Base-by-base conservation (phyloP, 2,888 invertebrate species). In the Ormyrus pomaceus region DNA sequence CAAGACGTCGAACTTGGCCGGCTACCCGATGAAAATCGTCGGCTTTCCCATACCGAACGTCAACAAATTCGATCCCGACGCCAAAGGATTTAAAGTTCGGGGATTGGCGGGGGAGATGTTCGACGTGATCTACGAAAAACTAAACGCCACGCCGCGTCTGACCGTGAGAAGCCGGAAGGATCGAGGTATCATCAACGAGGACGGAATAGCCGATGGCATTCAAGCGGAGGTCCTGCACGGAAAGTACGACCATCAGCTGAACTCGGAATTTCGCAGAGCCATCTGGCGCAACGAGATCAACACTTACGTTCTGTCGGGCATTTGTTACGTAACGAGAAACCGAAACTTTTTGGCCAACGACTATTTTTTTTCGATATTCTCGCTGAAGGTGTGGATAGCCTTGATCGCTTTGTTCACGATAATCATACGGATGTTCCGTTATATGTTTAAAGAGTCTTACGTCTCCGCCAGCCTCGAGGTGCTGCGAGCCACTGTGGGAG, bases 261-360 rank as follows among this genome's bases (percentile, higher is more conserved):
- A 76, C 19, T 51, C 46, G 34, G 76, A 76, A 45, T 19, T 66
- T 1, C 58, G 50, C 10, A 10, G 75, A 5, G 51, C 34, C 8
- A 45, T 76, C 5, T 61, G 62, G 69, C 59, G 13, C 11, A 76
- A 76, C 19, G 69, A 68, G 50, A 8, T 66, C 8, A 74, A 74
- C 19, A 8, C 50, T 6, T n/a, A 51, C 8, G 5, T 74, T 6
- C 2, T 2, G 5, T 75, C 75, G 9, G 75, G 75, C 10, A 59
- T 75, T 0, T 75, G 75, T 48, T 75, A 68, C 53, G 66, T 45
- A 1, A 48, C 6, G 6, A 34, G 9, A 10, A 59, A 48, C n/a
- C 45, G 58, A 19, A 13, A 34, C 11, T n/a, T 75, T 34, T 13
- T 8, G 34, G 66, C 34, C 9, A 34, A 59, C 45, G 34, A 59